These are phyloP conservation scores for Aulostomus chinensis DNA, from an alignment of 2,797 vertebrate genomes.

Conservation along the genomic window DNA sequence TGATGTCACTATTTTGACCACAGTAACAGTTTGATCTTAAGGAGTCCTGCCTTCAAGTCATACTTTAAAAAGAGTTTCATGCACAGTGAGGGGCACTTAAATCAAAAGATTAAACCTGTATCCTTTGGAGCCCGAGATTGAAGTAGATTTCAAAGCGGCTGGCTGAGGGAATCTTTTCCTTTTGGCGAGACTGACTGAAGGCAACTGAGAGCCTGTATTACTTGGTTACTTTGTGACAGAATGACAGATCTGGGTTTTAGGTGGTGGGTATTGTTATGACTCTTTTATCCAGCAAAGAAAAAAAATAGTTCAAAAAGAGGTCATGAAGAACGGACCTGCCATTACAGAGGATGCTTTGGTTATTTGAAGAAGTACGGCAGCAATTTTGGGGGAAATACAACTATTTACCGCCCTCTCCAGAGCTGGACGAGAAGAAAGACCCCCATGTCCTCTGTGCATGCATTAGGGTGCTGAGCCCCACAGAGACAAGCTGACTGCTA, in stretches of 20 bases:
- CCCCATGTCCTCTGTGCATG: no score
- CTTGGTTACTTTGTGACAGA: constrained; percentile 39
- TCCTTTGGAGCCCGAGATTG: constrained; percentile 43
- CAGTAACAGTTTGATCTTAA: constrained; percentile 54
- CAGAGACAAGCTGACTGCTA: no score
- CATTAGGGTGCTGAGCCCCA: no score
- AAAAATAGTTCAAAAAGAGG: constrained; percentile 36
- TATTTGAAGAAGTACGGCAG: neutral
- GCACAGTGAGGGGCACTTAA: constrained; percentile 39
- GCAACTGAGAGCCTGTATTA: constrained; percentile 47
- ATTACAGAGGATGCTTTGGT: neutral
- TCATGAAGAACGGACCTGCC: constrained; percentile 20
- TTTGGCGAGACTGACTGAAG: constrained; percentile 16
- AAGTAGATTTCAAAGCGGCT: constrained; percentile 66
- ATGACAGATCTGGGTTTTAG: constrained; percentile 42
- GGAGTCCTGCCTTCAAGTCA: constrained; percentile 41
- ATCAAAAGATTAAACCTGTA: constrained; percentile 56
- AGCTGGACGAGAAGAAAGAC: no score
- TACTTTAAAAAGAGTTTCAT: constrained; percentile 51
- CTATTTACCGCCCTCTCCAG: neutral
- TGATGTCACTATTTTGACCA: constrained; percentile 69
- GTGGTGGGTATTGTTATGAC: constrained; percentile 25
- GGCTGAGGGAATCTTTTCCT: constrained; percentile 44
- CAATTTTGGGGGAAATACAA: neutral
- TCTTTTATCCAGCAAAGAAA: constrained; percentile 10